These are phyloP conservation scores for Hirtodrosophila cameraria DNA, from an alignment of 2,888 invertebrate species.

Conservation along the genomic window DNA sequence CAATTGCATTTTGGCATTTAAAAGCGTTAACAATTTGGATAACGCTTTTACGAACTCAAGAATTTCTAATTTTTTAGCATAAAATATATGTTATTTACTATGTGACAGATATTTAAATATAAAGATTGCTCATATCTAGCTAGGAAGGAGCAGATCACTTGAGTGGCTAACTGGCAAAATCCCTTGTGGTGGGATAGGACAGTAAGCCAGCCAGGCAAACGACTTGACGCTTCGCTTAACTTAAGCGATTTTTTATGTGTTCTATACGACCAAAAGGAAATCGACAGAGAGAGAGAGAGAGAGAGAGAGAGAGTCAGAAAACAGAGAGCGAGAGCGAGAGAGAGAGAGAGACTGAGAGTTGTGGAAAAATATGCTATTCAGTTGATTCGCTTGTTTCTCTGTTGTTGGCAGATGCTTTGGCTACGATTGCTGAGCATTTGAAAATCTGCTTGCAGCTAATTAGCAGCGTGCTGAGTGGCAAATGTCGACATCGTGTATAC, in stretches of 20 bases:
- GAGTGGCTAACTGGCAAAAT: conserved; percentile 79
- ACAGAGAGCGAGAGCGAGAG: neutral
- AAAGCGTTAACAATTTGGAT: too few species aligned
- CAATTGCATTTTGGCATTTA: too few species aligned
- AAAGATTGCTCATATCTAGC: conserved; percentile 58
- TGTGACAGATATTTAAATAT: conserved; percentile 28
- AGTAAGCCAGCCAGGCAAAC: conserved; percentile 70
- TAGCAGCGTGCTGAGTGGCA: conserved; percentile 64
- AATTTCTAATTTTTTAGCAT: too few species aligned
- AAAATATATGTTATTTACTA: neutral
- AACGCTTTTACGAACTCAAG: too few species aligned
- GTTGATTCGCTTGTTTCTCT: conserved; percentile 15
- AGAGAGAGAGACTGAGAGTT: neutral
- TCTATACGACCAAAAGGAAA: conserved; percentile 34
- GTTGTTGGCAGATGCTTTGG: neutral
- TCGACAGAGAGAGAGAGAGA: conserved; percentile 2
- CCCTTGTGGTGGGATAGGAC: conserved; percentile 58
- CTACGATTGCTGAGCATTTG: conserved; percentile 34
- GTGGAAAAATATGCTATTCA: conserved; percentile 52
- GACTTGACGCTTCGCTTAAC: conserved; percentile 80
- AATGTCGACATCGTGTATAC: conserved; percentile 74
- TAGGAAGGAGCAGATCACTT: conserved; percentile 61
- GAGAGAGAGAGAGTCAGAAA: neutral
- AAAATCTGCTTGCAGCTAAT: conserved; percentile 74
- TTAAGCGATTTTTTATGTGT: conserved; percentile 78